phyloP scores from a whole-genome alignment of 1,140 invertebrate species.

The Danaus plexippus region DNA sequence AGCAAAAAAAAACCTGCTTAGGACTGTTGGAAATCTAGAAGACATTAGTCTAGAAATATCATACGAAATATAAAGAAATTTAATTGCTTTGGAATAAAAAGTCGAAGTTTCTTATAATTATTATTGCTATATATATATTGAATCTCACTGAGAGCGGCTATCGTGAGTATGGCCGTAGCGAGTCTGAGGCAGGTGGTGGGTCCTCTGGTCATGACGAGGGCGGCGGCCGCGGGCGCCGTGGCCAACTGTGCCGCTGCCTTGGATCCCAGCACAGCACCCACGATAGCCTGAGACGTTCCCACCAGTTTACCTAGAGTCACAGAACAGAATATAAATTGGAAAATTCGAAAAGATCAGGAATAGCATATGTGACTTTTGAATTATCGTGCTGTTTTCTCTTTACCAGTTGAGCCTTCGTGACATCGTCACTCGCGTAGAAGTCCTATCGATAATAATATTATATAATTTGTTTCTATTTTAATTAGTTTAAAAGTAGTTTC shows the following conservation, averaged over 20 bases:
- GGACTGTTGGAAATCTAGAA: too few relatives aligned
- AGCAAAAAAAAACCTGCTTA: too few relatives aligned
- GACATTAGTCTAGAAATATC: too few relatives aligned
- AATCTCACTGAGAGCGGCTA: constrained; percentile 33
- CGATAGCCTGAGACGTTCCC: constrained; percentile 34
- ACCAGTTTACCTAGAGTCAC: constrained; percentile 12
- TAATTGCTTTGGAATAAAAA: neutral
- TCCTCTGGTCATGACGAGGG: constrained; percentile 31
- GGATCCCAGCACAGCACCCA: constrained; percentile 46
- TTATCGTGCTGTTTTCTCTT: too few relatives aligned
- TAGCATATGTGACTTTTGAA: too few relatives aligned
- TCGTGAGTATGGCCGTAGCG: constrained; percentile 32
- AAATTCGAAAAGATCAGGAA: too few relatives aligned
- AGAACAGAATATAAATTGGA: neutral
- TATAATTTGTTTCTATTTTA: too few relatives aligned
- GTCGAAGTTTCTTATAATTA: neutral
- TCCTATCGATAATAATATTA: too few relatives aligned
- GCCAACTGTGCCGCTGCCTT: constrained; percentile 44
- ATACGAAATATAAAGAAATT: neutral
- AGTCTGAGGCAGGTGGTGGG: constrained; percentile 33
- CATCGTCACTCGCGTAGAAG: too few relatives aligned
- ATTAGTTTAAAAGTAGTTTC: too few relatives aligned
- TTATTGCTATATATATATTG: neutral
- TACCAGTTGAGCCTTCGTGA: too few relatives aligned
- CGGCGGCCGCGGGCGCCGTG: constrained; percentile 38